Percentiles rank a stretch among this genome's conserved stretches.
Evolutionary conservation across 1,140 invertebrate species (phyloP).

Genomic region (Tribolium castaneum): DNA sequence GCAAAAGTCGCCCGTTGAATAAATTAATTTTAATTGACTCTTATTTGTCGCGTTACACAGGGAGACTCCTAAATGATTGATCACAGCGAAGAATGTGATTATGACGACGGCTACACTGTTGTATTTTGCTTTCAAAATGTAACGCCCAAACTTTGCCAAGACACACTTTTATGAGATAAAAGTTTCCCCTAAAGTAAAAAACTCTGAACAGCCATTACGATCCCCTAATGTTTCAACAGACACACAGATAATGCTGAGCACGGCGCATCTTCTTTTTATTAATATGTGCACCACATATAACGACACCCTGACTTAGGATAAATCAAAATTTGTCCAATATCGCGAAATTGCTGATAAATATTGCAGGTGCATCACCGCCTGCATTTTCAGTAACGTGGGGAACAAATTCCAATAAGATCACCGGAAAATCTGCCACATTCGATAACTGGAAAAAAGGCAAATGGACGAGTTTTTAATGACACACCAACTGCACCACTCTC

Average conservation of each 20-base stretch:
- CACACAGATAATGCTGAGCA: conserved; percentile 44
- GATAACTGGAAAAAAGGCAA: conserved; percentile 7
- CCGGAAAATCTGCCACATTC: background rate
- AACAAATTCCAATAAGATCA: background rate
- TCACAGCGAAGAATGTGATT: background rate
- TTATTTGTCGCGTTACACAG: conserved; percentile 18
- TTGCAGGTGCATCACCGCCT: conserved; percentile 45
- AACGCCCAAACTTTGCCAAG: conserved; percentile 19
- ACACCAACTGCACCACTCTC: background rate
- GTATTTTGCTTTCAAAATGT: conserved; percentile 40
- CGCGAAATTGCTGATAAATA: conserved; percentile 50
- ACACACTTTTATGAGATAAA: conserved; percentile 48
- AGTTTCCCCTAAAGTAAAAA: conserved; percentile 49
- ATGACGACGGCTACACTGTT: conserved; percentile 6
- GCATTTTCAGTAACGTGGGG: conserved; percentile 42
- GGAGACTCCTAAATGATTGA: conserved; percentile 7
- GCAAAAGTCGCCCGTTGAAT: conserved; percentile 4
- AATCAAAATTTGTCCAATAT: conserved; percentile 54
- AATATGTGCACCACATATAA: conserved; percentile 44
- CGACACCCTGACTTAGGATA: conserved; percentile 45
- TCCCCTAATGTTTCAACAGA: conserved; percentile 49
- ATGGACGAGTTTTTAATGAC: conserved; percentile 8
- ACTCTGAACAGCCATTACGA: conserved; percentile 48
- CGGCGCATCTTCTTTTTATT: conserved; percentile 43
- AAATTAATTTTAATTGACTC: conserved; percentile 35